Conservation (phyloP, 2,113 vertebrate species). For the Cisticola juncidis region DNA sequence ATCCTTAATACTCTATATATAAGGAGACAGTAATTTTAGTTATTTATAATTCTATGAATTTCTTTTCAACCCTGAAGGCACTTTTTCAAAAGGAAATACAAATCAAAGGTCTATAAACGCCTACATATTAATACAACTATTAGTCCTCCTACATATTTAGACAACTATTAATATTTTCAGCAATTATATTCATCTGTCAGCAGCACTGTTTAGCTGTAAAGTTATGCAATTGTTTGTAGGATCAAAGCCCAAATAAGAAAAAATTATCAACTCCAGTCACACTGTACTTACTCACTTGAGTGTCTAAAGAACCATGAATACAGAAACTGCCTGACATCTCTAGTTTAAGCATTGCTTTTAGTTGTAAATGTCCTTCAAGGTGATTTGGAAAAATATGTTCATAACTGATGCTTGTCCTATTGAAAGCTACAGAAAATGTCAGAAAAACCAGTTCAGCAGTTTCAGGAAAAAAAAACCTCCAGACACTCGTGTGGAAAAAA, state of each 20-base stretch:
- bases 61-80: neutral
- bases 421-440: neutral
- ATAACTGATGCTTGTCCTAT: neutral
- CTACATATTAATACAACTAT: neutral
- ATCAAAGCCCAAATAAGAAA: neutral
- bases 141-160: neutral
- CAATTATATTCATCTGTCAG: neutral
- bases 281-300: neutral
- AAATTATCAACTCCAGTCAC: neutral
- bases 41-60: neutral
- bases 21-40: neutral
- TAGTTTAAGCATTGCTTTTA: neutral
- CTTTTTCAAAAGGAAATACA: neutral
- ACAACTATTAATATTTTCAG: neutral
- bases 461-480: neutral
- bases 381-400: neutral
- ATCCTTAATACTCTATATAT: neutral
- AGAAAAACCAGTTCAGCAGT: neutral
- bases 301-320: neutral
- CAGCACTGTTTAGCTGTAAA: neutral
- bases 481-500: neutral
- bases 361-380: neutral
- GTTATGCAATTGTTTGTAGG: neutral
- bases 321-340: neutral
- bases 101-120: neutral